phyloP scores from a whole-genome alignment of 2,888 invertebrate genomes.

The Dioctria linearis region DNA sequence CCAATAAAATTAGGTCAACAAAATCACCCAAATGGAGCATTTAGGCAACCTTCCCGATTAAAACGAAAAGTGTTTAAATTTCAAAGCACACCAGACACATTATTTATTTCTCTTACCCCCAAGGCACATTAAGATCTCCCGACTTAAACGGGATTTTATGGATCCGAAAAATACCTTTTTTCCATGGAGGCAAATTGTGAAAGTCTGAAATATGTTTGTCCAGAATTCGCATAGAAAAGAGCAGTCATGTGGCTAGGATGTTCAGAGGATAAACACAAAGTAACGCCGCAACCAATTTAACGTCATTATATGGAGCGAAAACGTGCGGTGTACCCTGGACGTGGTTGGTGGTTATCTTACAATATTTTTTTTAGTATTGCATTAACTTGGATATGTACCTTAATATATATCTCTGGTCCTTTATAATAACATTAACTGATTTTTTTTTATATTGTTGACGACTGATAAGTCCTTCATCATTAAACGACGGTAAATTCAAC shows the following conservation, averaged over 20 bases:
- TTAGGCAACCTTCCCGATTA: not conserved
- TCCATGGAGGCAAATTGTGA: not conserved
- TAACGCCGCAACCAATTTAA: not conserved
- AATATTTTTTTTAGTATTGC: no score
- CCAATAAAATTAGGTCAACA: slow-evolving; percentile 1
- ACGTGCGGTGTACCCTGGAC: not conserved
- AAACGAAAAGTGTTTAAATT: slow-evolving; percentile 10
- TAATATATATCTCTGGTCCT: no score
- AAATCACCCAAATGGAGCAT: not conserved
- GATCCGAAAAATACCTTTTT: slow-evolving; percentile 12
- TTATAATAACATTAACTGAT: no score
- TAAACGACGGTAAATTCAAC: no score
- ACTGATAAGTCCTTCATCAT: no score
- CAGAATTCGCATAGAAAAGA: not conserved
- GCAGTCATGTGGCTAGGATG: not conserved
- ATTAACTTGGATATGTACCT: no score
- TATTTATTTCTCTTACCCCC: not conserved
- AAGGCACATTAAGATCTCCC: not conserved
- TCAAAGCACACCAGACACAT: slow-evolving; percentile 4
- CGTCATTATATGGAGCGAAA: slow-evolving; percentile 3
- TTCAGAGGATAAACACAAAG: not conserved
- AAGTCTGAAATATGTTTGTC: slow-evolving; percentile 2
- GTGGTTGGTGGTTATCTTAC: no score
- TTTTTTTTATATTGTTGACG: no score
- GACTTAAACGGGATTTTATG: slow-evolving; percentile 13